Base-by-base conservation (phyloP, 2,113 vertebrate genomes). In the Nycticebus coucang region DNA sequence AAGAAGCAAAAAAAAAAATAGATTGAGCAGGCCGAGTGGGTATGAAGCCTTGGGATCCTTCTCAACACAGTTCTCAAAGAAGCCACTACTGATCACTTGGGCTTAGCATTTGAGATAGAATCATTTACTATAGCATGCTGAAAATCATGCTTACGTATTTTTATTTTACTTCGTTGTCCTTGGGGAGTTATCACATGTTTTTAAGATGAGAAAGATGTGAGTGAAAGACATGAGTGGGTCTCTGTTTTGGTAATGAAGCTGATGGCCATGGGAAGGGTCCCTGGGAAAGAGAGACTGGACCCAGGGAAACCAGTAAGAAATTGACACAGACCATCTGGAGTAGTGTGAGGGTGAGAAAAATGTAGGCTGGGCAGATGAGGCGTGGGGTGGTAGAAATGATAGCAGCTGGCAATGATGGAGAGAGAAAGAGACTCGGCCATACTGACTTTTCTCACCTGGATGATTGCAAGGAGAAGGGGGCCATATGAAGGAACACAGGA, bases 1-100 rank as follows among this genome's bases (percentile, higher is more conserved):
- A 87, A 87, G n/a, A 91, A 87, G 57, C 33, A 69, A 91, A 82
- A 74, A 71, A 91, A 75, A 74, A 71, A 91, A 75, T 57, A 26
- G 41, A 41, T 41, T 41, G 41, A 41, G 41, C 41, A 41, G 41
- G 41, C 41, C 41, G 41, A 66, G 18, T 94, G 87, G 90, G 24
- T 64, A 78, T 53, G 75, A 35, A 50, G 18, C 26, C 50, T 94
- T 75, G 60, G 89, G 75, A 59, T 64, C 26, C 24, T 83, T 77
- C 19, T 82, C 45, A 87, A 64, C 45, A 53, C 5, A 55, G 21
- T 55, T 87, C 41, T 72, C 45, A 10, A 74, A 80, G 59, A 88
- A 75, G 57, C 17, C 21, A 60, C 69, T 59, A 60, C 45, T 69
- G 2, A 30, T 92, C 33, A 24, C 6, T 5, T 83, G 26, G 26